Evolutionary conservation across 2,113 vertebrate genomes (phyloP), one percentile per base, ranked within the genome.

Genomic region (Sceloporus undulatus): DNA sequence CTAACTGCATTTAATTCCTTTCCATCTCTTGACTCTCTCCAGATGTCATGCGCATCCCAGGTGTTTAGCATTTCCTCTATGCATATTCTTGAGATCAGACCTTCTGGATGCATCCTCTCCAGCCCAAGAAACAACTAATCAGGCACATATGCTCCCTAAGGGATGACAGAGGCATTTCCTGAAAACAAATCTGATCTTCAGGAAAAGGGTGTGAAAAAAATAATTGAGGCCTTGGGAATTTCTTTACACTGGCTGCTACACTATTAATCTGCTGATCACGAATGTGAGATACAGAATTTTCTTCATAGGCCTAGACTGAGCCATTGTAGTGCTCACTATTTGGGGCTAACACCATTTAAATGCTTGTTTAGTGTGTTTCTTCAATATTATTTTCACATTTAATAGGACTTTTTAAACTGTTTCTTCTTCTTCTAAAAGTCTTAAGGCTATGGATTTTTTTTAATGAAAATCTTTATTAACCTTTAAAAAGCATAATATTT

Each of bases 31-130:
- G 7, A 62, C 3, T 71, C 14, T 82, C 71, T 82, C 66, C 71
- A 66, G 71, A 54, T 76, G n/a, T 25, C 18, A 76, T 42, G 0
- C 27, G 40, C 23, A 76, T 81, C 25, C 38, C 59, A 76, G 79
- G 13, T 88, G 71, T 62, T 48, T 42, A 34, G 27, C 19, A 66
- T 76, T 88, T 74, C 38, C 34, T 59, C 25, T 7, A 65, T 75
- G 27, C 82, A 82, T 82, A 87, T 87, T 76, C 70, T 65, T 75
- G 54, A 82, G 79, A 14, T 11, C 56, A 66, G 70, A 59, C 77
- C 52, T 56, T 5, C 65, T 38, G 42, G 25, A 56, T 38, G 2
- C n/a, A 40, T 73, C 34, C 23, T 87, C 52, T 42, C 66, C 52
- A 19, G 65, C n/a, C 66, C 42, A 52, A 56, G 77, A 87, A 85